Percentiles rank a stretch among this genome's conserved stretches.
These are phyloP conservation scores for Empidonax traillii DNA, from an alignment of 2,113 vertebrate species.

Conservation along the genomic window DNA sequence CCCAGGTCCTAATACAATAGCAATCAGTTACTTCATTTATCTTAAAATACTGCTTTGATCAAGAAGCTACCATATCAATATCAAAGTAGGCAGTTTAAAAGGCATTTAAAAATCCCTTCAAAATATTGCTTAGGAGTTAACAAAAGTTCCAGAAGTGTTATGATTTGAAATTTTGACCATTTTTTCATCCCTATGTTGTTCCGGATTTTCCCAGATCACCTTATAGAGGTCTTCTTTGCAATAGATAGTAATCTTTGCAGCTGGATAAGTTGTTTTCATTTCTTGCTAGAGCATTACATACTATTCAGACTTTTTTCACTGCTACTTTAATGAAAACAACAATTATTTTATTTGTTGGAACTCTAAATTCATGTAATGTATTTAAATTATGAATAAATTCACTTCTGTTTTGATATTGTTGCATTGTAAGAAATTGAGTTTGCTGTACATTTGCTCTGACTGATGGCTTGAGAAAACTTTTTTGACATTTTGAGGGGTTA, in stretches of 20 bases:
- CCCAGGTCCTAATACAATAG: background rate
- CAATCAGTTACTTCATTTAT: background rate
- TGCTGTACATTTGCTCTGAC: background rate
- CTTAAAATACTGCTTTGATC: background rate
- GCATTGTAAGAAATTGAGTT: background rate
- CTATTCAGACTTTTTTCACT: background rate
- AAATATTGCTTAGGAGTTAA: background rate
- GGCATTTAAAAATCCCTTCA: background rate
- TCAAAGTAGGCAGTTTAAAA: background rate
- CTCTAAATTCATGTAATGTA: background rate
- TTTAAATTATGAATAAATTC: background rate
- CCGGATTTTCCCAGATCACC: background rate
- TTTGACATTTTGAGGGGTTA: conserved; percentile 12
- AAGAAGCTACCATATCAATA: background rate
- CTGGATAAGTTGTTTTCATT: background rate
- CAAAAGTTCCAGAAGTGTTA: background rate
- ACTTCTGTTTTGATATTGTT: background rate
- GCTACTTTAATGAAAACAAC: background rate
- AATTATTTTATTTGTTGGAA: background rate
- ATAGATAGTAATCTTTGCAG: background rate
- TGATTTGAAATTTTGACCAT: background rate
- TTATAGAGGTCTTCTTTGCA: background rate
- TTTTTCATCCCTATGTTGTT: background rate
- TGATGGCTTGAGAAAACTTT: conserved; percentile 8
- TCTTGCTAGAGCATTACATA: background rate